Evolutionary conservation across 92 coral and sea anemone genomes (phyloP), one percentile per base, ranked within the genome.

Genomic region (Galaxea fascicularis): DNA sequence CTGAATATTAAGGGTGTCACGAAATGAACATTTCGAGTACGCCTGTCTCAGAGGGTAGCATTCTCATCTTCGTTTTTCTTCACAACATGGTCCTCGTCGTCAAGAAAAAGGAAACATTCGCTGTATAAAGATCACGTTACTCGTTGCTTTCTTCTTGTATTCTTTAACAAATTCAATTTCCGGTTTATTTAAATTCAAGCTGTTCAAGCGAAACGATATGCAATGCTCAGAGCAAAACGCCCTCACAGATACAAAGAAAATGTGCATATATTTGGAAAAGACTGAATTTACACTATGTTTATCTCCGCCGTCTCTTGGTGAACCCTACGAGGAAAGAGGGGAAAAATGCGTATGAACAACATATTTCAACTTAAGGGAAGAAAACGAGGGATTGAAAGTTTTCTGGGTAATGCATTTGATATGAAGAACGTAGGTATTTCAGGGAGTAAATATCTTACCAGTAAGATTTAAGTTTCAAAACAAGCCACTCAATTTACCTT

Each of bases 261-360:
- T 18, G 45, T 45, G 22, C 31, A 44, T 44, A 63, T 27, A 78
- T 45, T 78, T 52, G 59, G 22, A 35, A n/a, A 26, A 22, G 41
- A 35, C 6, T 35, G 41, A 35, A 6, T 35, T 35, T 35, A 35
- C 41, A 35, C 41, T 2, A 35, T 35, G 41, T 8, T 71, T n/a
- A 82, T 82, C 78, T 71, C 41, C 86, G 86, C 31, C 86, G 86
- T 57, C 71, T 57, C 20, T 26, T 71, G 12, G 60, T 18, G 41
- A 82, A 54, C 27, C 86, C 86, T 82, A 30, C 14, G n/a, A 10
- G 22, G 10, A 81, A 67, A 12, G 31, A 18, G 4, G 57, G 35
- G n/a, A 24, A 68, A 10, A 0, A 0, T 10, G 54, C 25, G 4
- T 27, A 18, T 8, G 9, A 20, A 10, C 59, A 9, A 0, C 0